Percentiles rank a stretch among this genome's conserved stretches.
These are phyloP conservation scores for Nothoprocta pentlandii DNA, from an alignment of 2,113 vertebrate species.

Conservation along the genomic window DNA sequence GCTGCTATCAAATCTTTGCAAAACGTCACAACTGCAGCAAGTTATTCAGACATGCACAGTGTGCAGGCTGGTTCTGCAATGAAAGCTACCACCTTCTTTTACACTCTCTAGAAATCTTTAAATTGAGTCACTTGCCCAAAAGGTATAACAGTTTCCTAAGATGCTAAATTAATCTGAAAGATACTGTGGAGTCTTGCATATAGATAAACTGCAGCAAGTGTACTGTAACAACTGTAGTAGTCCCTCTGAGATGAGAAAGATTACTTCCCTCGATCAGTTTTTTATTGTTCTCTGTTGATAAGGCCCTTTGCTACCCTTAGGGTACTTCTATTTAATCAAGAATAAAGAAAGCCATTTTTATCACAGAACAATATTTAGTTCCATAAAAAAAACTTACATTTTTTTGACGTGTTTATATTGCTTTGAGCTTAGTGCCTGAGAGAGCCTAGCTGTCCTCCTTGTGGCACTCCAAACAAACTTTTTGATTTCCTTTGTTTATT, in stretches of 20 bases:
- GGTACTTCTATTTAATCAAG: slow-evolving; percentile 62
- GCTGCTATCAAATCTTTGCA: slow-evolving; percentile 7
- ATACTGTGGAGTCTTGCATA: slow-evolving; percentile 37
- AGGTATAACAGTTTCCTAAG: slow-evolving; percentile 56
- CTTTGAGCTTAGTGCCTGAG: slow-evolving; percentile 51
- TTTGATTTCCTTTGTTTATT: slow-evolving; percentile 58
- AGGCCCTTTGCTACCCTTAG: slow-evolving; percentile 60
- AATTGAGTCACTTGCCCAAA: slow-evolving; percentile 55
- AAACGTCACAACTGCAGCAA: slow-evolving; percentile 23
- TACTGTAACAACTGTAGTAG: slow-evolving; percentile 53
- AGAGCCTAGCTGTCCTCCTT: slow-evolving; percentile 1
- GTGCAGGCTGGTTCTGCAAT: slow-evolving; percentile 24
- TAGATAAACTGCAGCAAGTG: slow-evolving; percentile 36
- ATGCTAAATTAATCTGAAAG: slow-evolving; percentile 69
- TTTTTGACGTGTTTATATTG: slow-evolving; percentile 33
- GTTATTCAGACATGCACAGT: slow-evolving; percentile 27
- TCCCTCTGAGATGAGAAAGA: slow-evolving; percentile 50
- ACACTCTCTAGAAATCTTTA: slow-evolving; percentile 49
- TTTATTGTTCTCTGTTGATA: slow-evolving; percentile 71
- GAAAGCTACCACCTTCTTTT: slow-evolving; percentile 39
- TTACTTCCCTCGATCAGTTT: slow-evolving; percentile 62
- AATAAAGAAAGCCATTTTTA: slow-evolving; percentile 67
- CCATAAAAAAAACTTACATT: slow-evolving; percentile 45
- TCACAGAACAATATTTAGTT: slow-evolving; percentile 60
- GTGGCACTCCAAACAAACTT: slow-evolving; percentile 25